Evolutionary conservation across 2,888 invertebrate species (phyloP), one percentile per base, ranked within the genome.

Genomic region (Ornithoptera priamus): DNA sequence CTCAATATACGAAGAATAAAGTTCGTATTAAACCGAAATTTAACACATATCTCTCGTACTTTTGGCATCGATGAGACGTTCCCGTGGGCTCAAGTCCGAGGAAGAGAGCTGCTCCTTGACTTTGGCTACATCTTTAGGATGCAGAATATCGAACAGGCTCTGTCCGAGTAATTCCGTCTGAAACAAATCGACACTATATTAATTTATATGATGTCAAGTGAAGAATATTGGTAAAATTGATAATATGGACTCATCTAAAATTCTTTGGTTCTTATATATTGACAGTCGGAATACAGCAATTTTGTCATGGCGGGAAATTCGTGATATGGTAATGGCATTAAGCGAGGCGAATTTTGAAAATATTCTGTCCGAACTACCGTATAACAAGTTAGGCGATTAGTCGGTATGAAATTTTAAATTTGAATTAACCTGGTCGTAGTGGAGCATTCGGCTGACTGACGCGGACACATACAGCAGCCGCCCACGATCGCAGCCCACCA

Each of bases 51-150:
- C 53, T 56, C 1, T 20, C 94, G 93, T 88, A 98, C 97, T 98
- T 94, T 97, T 98, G 65, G 97, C 97, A 89, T 98, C 98, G 78
- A 98, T 97, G 73, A 98, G 93, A 75, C 97, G 93, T 88, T 98
- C 98, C 58, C 98, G 93, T 0, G 98, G 97, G 76, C 96, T 96
- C 74, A 97, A 94, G 88, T 98, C 98, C 0, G 97, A 96, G 0
- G 98, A 97, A 0, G 97, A 97, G 7, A 99, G 93, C 86, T 99
- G 98, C 82, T 98, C 98, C 85, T 99, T 99, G 7, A 98, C 97
- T 88, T 98, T 98, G 70, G 96, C 96, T 56, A 99, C 97, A 87
- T 99, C 99, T 85, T 98, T 97, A 0, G 98, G 98, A 85, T 99
- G 98, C 61, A 99, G 90, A 74, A 98, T 97, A 86, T 99, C 98